Base-by-base conservation (phyloP, 2,797 vertebrate genomes). In the Eulemur mongoz region DNA sequence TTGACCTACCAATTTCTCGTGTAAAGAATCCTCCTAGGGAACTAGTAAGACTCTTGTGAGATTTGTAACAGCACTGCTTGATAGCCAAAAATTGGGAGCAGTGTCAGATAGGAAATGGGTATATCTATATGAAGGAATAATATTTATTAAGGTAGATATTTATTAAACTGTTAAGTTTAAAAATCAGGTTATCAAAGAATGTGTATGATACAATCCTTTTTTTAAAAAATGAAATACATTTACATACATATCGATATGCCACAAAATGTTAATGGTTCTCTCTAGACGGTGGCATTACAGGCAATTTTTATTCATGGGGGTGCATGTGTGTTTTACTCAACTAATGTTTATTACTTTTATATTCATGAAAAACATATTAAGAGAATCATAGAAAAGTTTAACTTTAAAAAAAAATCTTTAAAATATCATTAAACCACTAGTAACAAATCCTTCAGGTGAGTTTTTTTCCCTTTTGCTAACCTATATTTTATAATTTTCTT, bases 281-380 rank as follows among this genome's bases (percentile, higher is more conserved):
- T 61, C 79, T 81, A 81, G 38, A 81, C 43, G 18, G 54, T 61
- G 27, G 79, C 38, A 30, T 61, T 61, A 61, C 10, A 61, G 78
- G 79, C 25, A 81, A 80, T 80, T 59, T 80, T 94, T 87, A 73
- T 79, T 96, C 87, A 11, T 69, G 27, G 35, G 2, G 15, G 25
- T 30, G 10, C 25, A 15, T 82, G 40, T 76, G 4, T 90, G 23
- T 76, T 80, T 93, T 91, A 81, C 40, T 94, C 40, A 93, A 50
- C 25, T 27, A 97, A 65, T 96, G 38, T 73, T 90, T 80, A 80
- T 82, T 88, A 89, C 65, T 89, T 89, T 94, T 78, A 65, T 85
- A 93, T 61, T 91, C 25, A 83, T 52, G 63, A 96, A 78, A 95
- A 95, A 91, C 78, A 73, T 54, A 93, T 72, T 87, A 82, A 81